Percentiles rank a stretch among this genome's conserved stretches.
Conservation (phyloP, 2,113 vertebrate genomes). For the Fulmarus glacialis region DNA sequence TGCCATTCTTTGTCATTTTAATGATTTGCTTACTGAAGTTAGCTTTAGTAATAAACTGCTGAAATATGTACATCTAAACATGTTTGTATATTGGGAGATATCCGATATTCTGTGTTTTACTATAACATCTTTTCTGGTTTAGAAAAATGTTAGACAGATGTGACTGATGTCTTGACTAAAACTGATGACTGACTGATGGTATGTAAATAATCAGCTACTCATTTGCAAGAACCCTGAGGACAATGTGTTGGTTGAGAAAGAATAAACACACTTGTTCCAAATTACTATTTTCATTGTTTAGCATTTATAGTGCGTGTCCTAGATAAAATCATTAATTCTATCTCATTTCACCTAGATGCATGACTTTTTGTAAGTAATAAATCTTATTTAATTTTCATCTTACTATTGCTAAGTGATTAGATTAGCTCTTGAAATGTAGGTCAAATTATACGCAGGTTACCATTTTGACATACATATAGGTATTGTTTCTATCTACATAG, state of each 20-base stretch:
- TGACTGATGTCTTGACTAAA: slow-evolving; percentile 56
- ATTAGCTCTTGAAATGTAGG: neutral
- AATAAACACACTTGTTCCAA: slow-evolving; percentile 6
- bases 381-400: slow-evolving; percentile 2
- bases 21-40: neutral
- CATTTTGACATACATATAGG: neutral
- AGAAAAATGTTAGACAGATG: slow-evolving; percentile 9
- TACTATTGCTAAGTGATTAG: neutral
- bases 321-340: slow-evolving; percentile 51
- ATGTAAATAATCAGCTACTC: slow-evolving; percentile 47
- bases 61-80: neutral
- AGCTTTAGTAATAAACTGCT: neutral
- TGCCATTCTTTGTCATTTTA: neutral
- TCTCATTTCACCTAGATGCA: slow-evolving; percentile 23
- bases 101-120: neutral
- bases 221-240: slow-evolving; percentile 56
- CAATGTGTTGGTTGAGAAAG: slow-evolving; percentile 35
- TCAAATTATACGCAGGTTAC: neutral
- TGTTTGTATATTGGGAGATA: neutral
- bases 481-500: neutral
- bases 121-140: neutral
- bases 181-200: slow-evolving; percentile 58
- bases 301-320: slow-evolving; percentile 30
- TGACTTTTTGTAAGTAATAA: neutral
- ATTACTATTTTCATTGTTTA: slow-evolving; percentile 30